These are phyloP conservation scores for Taenaris catops DNA, from an alignment of 2,888 invertebrate genomes.

Conservation along the genomic window DNA sequence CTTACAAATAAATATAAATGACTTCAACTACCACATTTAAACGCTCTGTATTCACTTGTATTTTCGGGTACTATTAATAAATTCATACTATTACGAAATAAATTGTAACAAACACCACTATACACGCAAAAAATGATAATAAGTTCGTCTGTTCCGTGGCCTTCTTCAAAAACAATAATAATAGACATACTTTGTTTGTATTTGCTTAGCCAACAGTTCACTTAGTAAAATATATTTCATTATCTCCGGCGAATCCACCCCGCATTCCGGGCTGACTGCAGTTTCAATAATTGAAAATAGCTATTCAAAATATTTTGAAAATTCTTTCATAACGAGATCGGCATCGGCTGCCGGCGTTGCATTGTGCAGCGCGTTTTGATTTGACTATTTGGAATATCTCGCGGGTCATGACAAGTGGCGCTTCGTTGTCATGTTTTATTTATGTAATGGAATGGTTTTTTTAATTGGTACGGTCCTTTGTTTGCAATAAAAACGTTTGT, in stretches of 20 bases:
- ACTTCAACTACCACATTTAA: too few species aligned
- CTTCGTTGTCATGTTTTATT: constrained; percentile 34
- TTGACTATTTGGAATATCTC: constrained; percentile 59
- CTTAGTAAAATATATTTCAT: constrained; percentile 30
- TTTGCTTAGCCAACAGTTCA: constrained; percentile 16
- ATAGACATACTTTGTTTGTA: constrained; percentile 23
- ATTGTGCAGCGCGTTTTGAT: constrained; percentile 50
- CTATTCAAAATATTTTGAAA: constrained; percentile 80
- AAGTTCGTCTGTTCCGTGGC: too few species aligned
- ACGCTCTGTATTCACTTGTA: too few species aligned
- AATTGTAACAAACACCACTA: too few species aligned
- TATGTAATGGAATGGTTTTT: constrained; percentile 16
- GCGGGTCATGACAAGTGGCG: constrained; percentile 51
- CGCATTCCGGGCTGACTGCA: constrained; percentile 62
- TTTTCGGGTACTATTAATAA: too few species aligned
- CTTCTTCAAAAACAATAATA: too few species aligned
- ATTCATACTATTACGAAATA: too few species aligned
- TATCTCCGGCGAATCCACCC: constrained; percentile 45
- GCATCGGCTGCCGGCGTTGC: constrained; percentile 47
- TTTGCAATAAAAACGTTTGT: too few species aligned
- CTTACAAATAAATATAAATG: too few species aligned
- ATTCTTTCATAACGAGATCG: constrained; percentile 72
- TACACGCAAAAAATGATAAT: too few species aligned
- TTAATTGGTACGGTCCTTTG: too few species aligned
- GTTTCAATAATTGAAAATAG: constrained; percentile 78